A percentile compares a stretch with the other conserved stretches of the same genome.
Evolutionary conservation across 2,888 invertebrate species (phyloP).

Genomic region (Gastracanthus pulcherrimus): DNA sequence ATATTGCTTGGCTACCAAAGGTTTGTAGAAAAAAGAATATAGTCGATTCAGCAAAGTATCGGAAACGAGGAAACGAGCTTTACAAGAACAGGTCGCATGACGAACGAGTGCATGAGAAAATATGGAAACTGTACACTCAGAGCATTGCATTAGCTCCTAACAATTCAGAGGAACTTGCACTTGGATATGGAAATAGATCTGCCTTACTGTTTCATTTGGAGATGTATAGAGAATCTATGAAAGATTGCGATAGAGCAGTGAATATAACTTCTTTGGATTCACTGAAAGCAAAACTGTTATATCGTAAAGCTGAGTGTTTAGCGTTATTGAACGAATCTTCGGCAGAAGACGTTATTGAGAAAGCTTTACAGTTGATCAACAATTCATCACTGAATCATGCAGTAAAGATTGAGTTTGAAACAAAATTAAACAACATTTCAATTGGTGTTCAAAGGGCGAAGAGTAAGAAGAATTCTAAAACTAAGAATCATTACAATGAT

Average conservation of each 20-base stretch:
- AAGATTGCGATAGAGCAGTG: constrained; percentile 84
- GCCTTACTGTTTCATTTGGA: constrained; percentile 84
- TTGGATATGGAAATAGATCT: constrained; percentile 88
- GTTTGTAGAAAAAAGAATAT: neutral
- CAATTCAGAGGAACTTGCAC: constrained; percentile 80
- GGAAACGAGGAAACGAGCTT: neutral
- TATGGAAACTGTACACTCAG: constrained; percentile 81
- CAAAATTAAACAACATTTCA: neutral
- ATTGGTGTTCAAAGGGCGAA: neutral
- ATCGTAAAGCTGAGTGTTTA: constrained; percentile 80
- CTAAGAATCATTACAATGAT: neutral
- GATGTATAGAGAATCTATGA: constrained; percentile 83
- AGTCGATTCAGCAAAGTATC: neutral
- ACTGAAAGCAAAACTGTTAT: constrained; percentile 81
- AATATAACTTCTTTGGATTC: constrained; percentile 81
- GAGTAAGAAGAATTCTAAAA: neutral
- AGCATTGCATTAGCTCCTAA: constrained; percentile 82
- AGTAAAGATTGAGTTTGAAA: neutral
- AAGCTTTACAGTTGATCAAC: neutral
- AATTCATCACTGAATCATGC: neutral
- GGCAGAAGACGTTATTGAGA: neutral
- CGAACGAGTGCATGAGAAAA: constrained; percentile 55
- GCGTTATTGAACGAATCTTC: neutral
- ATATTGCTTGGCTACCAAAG: neutral
- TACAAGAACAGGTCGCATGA: neutral